Evolutionary conservation across 2,797 vertebrate genomes (phyloP).

Genomic region (Sarcoramphus papa): DNA sequence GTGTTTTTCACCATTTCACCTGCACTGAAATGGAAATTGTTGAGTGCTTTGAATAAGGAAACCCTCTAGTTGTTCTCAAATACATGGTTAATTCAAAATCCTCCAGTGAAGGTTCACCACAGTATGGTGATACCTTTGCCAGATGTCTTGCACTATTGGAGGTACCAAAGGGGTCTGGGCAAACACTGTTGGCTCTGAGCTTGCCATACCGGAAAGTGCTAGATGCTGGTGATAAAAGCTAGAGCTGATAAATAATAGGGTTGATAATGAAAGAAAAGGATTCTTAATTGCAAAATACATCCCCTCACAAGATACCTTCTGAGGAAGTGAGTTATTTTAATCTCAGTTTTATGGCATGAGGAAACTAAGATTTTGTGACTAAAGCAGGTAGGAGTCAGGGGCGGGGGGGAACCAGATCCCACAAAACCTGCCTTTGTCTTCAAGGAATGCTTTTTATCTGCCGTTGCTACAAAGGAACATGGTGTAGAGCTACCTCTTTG

Average conservation of each 20-base stretch:
- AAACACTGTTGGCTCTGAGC: not conserved
- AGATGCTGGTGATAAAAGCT: not conserved
- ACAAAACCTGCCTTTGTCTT: not conserved
- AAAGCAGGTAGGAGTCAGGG: not conserved
- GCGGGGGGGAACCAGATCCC: not conserved
- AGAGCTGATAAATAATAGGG: not conserved
- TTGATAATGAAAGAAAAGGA: not conserved
- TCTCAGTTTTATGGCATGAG: not conserved
- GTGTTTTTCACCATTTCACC: not conserved
- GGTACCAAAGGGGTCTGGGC: not conserved
- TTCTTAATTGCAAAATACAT: not conserved
- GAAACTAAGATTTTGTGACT: not conserved
- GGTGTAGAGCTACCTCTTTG: not conserved
- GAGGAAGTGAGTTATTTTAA: not conserved
- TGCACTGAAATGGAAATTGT: not conserved
- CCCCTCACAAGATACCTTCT: not conserved
- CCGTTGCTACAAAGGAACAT: not conserved
- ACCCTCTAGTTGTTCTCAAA: not conserved
- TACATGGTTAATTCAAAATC: not conserved
- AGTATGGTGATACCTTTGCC: not conserved
- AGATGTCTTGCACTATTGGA: not conserved
- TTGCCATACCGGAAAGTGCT: not conserved
- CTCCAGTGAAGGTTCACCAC: not conserved
- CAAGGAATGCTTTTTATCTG: not conserved
- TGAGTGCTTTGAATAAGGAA: not conserved